Conservation (phyloP, 1,140 invertebrate genomes). For the Tenebrio molitor region DNA sequence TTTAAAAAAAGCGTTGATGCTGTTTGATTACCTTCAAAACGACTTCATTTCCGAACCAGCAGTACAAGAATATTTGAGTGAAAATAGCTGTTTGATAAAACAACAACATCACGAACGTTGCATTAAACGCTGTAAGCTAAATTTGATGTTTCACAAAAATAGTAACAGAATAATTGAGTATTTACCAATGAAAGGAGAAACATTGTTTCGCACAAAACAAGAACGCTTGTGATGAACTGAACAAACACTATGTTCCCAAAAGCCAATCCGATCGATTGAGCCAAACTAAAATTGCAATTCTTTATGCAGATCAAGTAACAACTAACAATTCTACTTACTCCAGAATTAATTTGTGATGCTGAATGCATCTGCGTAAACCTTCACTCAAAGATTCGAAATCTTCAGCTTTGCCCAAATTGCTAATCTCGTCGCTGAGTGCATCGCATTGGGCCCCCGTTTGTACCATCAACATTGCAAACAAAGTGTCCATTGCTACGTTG, state of each 20-base stretch:
- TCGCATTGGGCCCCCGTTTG: slow-evolving; percentile 26
- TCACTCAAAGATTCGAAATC: neutral
- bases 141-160: no score
- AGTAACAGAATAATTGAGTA: neutral
- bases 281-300: neutral
- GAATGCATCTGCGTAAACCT: slow-evolving; percentile 2
- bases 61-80: slow-evolving; percentile 28
- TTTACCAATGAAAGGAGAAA: slow-evolving; percentile 14
- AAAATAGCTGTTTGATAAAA: slow-evolving; percentile 30
- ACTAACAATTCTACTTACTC: neutral
- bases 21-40: slow-evolving; percentile 15
- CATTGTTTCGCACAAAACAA: slow-evolving; percentile 23
- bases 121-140: neutral
- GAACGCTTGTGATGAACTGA: slow-evolving; percentile 8
- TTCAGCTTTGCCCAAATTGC: neutral
- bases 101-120: slow-evolving; percentile 4
- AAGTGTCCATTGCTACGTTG: slow-evolving; percentile 19
- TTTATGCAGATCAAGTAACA: neutral
- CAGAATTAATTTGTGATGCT: slow-evolving; percentile 30
- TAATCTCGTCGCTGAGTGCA: neutral
- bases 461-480: slow-evolving; percentile 19
- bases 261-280: neutral
- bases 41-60: slow-evolving; percentile 38
- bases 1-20: neutral
- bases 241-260: slow-evolving; percentile 6